A percentile compares a stretch with the other conserved stretches of the same genome.
These are phyloP conservation scores for Ethmia dodecea DNA, from an alignment of 2,888 invertebrate species.

Conservation along the genomic window DNA sequence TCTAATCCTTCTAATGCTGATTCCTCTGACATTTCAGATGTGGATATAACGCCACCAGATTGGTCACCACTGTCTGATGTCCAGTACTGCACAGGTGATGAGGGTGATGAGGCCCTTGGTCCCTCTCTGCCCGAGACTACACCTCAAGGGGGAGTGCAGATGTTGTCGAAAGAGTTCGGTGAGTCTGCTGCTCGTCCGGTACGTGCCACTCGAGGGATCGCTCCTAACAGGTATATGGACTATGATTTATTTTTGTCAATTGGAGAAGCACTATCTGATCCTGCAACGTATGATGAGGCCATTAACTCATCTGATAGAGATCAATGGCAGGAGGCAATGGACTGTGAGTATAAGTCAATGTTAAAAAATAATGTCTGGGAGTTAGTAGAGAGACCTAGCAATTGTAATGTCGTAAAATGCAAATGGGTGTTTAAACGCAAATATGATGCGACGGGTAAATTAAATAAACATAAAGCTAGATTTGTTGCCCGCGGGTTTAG, in stretches of 20 bases:
- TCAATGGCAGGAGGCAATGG: constrained; percentile 9
- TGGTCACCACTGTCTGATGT: background rate
- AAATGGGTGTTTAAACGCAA: constrained; percentile 9
- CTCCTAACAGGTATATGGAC: background rate
- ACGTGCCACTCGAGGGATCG: background rate
- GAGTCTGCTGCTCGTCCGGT: background rate
- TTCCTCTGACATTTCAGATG: background rate
- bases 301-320: background rate
- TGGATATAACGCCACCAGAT: too few relatives aligned
- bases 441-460: constrained; percentile 2
- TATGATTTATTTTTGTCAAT: background rate
- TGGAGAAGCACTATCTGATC: background rate
- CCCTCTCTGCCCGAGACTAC: background rate
- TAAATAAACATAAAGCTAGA: constrained; percentile 9
- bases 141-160: background rate
- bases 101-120: too few relatives aligned
- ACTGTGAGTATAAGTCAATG: constrained; percentile 8
- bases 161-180: background rate
- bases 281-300: background rate
- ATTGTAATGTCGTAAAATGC: constrained; percentile 1
- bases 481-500: constrained; percentile 14
- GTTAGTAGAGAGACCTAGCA: constrained; percentile 4
- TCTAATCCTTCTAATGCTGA: background rate
- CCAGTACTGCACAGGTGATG: too few relatives aligned
- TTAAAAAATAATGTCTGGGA: constrained; percentile 7